Evolutionary conservation across 2,888 invertebrate genomes (phyloP), one percentile per base, ranked within the genome.

Genomic region (Carterocephalus palaemon): DNA sequence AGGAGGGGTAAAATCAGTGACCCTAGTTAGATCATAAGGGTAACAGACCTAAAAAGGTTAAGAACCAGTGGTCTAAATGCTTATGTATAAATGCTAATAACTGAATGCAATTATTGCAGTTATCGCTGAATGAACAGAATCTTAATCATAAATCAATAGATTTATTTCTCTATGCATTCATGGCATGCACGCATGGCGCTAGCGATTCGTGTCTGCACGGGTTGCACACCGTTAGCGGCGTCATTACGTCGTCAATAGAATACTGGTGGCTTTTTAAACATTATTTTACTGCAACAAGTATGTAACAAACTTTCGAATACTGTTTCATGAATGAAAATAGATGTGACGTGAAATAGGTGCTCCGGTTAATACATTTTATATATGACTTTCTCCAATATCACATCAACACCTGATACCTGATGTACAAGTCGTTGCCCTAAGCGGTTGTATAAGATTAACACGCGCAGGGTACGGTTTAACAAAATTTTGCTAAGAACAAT

Each of bases 71-170:
- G n/a, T n/a, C n/a, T n/a, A n/a, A n/a, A n/a, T 22, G 22, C 34
- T 33, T 19, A 17, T 20, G 49, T 53, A 46, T 42, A 50, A 47
- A 53, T 54, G 54, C 48, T 48, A 53, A 54, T 57, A 24, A 9
- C 34, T 51, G 63, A 67, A 70, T 70, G 67, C 70, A 70, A 72
- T 75, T 67, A 75, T 74, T 68, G 65, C 65, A 67, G 58, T 68
- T 66, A 64, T 66, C 59, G 64, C 59, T 60, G 62, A 57, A 65
- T 64, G 71, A 60, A 62, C 57, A 57, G 75, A 75, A 74, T 77
- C 64, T 62, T 60, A 76, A 76, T 65, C 62, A 67, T 72, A 70
- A 72, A 70, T 70, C 64, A 67, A 63, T 65, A 61, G 59, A 59
- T 61, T 64, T 64, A 62, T 52, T 58, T 61, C 57, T 53, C 56